Evolutionary conservation across 37 sponge, comb jelly and placozoan genomes (phyloP).

Genomic region (Oopsacas minuta): DNA sequence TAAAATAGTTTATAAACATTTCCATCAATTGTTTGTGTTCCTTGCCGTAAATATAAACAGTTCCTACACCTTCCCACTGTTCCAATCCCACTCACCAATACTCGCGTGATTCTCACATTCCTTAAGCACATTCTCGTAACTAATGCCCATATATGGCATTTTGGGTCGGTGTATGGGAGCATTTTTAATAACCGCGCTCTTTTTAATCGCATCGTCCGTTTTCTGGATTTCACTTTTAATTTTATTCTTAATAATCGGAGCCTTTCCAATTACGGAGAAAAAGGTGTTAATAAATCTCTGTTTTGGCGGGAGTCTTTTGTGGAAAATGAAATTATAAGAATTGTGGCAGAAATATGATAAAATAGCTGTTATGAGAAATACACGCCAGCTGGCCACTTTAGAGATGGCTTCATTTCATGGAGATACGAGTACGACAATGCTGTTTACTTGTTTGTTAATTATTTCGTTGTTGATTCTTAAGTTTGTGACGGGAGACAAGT

Average conservation of each 20-base stretch:
- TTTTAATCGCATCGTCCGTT: conserved; percentile 29
- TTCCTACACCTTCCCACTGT: conserved; percentile 65
- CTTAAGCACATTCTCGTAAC: conserved; percentile 28
- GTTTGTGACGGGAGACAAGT: not conserved
- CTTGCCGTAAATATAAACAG: conserved; percentile 57
- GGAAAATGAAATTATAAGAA: conserved; percentile 38
- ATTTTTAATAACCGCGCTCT: conserved; percentile 5
- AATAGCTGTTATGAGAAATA: conserved; percentile 40
- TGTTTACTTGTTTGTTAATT: not conserved
- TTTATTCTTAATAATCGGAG: conserved; percentile 43
- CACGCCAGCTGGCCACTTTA: conserved; percentile 45
- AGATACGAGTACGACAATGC: not conserved
- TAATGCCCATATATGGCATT: conserved; percentile 57
- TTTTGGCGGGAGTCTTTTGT: conserved; percentile 27
- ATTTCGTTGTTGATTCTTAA: not conserved
- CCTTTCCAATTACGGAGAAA: conserved; percentile 26
- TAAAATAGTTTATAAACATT: conserved; percentile 46
- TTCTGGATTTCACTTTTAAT: conserved; percentile 45
- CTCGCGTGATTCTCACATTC: conserved; percentile 30
- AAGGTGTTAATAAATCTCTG: conserved; percentile 27
- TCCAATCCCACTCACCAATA: conserved; percentile 37
- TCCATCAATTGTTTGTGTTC: conserved; percentile 56
- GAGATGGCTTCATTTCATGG: not conserved
- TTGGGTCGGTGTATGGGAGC: conserved; percentile 20
- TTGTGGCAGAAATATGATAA: conserved; percentile 24